phyloP scores from a whole-genome alignment of 2,113 vertebrate species.

The Ceuthmochares aereus region DNA sequence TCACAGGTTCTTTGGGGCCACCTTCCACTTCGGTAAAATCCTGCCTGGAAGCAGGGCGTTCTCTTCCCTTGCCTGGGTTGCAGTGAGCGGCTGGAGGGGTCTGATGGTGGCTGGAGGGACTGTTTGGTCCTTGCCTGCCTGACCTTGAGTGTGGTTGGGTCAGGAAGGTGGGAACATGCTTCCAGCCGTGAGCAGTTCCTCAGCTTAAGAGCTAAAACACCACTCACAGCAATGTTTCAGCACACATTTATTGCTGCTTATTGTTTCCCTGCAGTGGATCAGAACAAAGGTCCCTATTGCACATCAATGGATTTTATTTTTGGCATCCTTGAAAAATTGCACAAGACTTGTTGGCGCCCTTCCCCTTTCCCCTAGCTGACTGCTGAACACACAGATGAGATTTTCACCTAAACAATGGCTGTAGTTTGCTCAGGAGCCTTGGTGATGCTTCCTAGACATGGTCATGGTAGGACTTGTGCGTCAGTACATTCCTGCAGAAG shows the following conservation, averaged over 20 bases:
- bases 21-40: background rate
- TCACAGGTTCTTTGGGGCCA: background rate
- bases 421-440: background rate
- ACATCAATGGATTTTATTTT: constrained; percentile 52
- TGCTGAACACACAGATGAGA: background rate
- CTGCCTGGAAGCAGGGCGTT: background rate
- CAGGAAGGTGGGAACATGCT: background rate
- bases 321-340: constrained; percentile 66
- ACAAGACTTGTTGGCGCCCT: background rate
- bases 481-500: background rate
- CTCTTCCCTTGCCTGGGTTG: background rate
- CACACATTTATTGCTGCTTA: constrained; percentile 76
- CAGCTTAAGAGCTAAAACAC: background rate
- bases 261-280: constrained; percentile 68
- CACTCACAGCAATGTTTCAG: background rate
- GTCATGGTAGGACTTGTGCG: background rate
- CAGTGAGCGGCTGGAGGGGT: background rate
- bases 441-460: background rate
- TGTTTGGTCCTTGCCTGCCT: background rate
- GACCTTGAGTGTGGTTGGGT: background rate
- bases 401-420: background rate
- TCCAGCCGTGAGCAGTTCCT: background rate
- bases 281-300: constrained; percentile 56
- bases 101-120: background rate
- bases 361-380: background rate